A percentile compares a stretch with the other conserved stretches of the same genome.
These are phyloP conservation scores for Dryobates pubescens DNA, from an alignment of 2,797 vertebrate species.

Conservation along the genomic window DNA sequence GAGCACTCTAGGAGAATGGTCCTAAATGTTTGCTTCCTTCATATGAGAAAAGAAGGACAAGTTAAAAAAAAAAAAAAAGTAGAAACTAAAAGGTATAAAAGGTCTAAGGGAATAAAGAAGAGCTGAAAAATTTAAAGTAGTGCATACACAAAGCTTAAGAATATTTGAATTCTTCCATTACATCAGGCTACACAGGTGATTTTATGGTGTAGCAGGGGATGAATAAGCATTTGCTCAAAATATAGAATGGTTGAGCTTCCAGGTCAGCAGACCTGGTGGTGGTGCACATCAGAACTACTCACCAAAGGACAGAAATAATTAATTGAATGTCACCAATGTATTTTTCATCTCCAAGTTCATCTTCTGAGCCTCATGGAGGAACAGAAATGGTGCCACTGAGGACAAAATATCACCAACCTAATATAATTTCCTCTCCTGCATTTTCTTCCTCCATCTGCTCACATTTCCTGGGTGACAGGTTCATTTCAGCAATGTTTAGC, in stretches of 20 bases:
- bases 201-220: background rate
- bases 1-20: background rate
- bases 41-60: background rate
- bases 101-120: background rate
- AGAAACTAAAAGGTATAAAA: background rate
- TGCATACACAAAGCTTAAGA: background rate
- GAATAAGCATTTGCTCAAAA: slow-evolving; percentile 2
- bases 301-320: background rate
- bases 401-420: background rate
- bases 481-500: background rate
- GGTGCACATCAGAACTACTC: background rate
- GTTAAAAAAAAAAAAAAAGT: background rate
- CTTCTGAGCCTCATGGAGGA: background rate
- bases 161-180: background rate
- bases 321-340: background rate
- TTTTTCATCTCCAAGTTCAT: background rate
- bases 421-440: background rate
- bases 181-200: background rate
- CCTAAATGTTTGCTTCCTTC: background rate
- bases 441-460: slow-evolving; percentile 17
- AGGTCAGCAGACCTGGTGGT: background rate
- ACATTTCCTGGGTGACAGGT: background rate
- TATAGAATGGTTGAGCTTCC: background rate
- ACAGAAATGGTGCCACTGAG: background rate
- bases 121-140: background rate